Conservation (phyloP, 2,888 invertebrate species). For the Protodeltote pygarga region DNA sequence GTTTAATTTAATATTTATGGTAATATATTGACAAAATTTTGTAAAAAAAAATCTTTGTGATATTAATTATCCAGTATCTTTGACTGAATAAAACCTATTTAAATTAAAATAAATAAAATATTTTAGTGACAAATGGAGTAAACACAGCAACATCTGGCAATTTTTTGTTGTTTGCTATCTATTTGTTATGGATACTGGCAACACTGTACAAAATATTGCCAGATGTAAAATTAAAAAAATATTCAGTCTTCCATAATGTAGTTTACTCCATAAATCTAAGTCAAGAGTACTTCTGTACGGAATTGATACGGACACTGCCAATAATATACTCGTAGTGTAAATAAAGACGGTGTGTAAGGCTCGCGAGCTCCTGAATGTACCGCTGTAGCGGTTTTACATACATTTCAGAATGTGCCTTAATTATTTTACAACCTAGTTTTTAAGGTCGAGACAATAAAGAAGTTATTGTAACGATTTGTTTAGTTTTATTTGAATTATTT, state of each 20-base stretch:
- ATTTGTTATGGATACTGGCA: not conserved
- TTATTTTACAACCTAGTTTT: conserved; percentile 57
- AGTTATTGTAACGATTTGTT: conserved; percentile 13
- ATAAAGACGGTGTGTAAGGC: conserved; percentile 35
- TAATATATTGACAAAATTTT: conserved; percentile 25
- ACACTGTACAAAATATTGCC: conserved; percentile 10
- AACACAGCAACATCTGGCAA: conserved; percentile 7
- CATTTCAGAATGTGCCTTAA: conserved; percentile 63
- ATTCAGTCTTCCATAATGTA: conserved; percentile 9
- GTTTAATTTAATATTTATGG: conserved; percentile 20
- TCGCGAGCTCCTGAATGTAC: conserved; percentile 32
- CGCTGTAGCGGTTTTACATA: conserved; percentile 31
- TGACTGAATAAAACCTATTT: conserved; percentile 62
- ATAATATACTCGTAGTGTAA: conserved; percentile 57
- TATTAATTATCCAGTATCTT: conserved; percentile 45
- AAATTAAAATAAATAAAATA: conserved; percentile 45
- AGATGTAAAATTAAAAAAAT: not conserved
- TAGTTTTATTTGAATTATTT: conserved; percentile 15
- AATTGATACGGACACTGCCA: conserved; percentile 66
- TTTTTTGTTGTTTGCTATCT: conserved; percentile 19
- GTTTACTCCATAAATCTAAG: conserved; percentile 49
- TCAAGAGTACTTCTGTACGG: conserved; percentile 51
- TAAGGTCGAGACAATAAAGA: conserved; percentile 53
- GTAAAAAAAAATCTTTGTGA: conserved; percentile 32
- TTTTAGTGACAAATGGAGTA: conserved; percentile 25